Evolutionary conservation across 2,888 invertebrate genomes (phyloP).

Genomic region (Homarus gammarus): DNA sequence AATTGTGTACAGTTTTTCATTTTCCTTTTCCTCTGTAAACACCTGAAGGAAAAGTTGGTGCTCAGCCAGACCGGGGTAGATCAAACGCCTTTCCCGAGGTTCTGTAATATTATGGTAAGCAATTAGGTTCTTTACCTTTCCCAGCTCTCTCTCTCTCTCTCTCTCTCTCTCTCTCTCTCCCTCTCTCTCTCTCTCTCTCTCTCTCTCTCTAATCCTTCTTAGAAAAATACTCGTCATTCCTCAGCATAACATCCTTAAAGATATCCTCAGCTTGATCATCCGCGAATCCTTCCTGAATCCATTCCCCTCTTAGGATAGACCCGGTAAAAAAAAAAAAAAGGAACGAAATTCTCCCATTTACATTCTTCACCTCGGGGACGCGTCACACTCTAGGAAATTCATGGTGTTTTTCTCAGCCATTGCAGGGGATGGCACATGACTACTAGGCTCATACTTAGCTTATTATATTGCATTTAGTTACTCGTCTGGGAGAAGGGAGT

Average conservation of each 20-base stretch:
- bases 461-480: neutral
- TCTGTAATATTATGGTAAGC: too few species aligned
- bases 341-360: neutral
- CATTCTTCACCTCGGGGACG: neutral
- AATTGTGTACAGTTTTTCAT: neutral
- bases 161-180: too few species aligned
- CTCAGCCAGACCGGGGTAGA: too few species aligned
- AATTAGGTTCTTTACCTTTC: too few species aligned
- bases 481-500: too few species aligned
- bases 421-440: neutral
- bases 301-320: neutral
- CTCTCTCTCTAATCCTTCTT: too few species aligned
- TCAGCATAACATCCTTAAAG: neutral
- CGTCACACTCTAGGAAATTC: neutral
- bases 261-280: neutral
- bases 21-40: too few species aligned
- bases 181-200: too few species aligned
- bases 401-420: constrained; percentile 5
- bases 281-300: neutral
- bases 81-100: too few species aligned
- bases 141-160: too few species aligned
- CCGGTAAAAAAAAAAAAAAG: neutral
- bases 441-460: neutral
- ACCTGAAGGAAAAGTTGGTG: too few species aligned
- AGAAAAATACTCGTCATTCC: neutral